Evolutionary conservation across 2,797 vertebrate genomes (phyloP), one percentile per base, ranked within the genome.

Genomic region (Odontamblyopus rebecca): DNA sequence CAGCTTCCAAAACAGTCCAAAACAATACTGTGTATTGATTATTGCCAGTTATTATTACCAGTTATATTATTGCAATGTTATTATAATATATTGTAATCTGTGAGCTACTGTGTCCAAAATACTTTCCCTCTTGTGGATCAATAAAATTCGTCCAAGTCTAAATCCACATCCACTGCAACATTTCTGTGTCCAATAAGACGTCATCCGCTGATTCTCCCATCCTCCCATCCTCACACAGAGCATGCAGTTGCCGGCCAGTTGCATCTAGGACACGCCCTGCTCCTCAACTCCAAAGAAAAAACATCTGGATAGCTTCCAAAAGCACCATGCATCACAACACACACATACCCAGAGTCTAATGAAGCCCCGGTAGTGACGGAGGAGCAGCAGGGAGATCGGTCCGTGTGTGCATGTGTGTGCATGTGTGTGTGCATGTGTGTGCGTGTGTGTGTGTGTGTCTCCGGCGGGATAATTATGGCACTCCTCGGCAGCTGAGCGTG

Each of bases 401-500:
- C 61, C 38, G 82, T 76, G 70, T 60, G 80, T 62, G 12, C 74
- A 85, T 79, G 82, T 67, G 78, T 84, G 70, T 60, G 80, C 60
- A 9, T 75, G 85, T 79, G 83, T 67, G 79, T 84, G 83, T 67
- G 78, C 83, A 69, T 60, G 80, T 62, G 12, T 74, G 86, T 79
- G 83, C 66, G 78, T 84, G 56, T 73, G 70, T 53, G 80, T 57
- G 12, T 75, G 86, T 79, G 81, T 83, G 88, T 93, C 96, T 95
- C 96, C 93, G 92, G 95, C 94, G 96, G 96, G 96, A 98, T 98
- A 98, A 98, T 99, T 98, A 98, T 93, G 96, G 94, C 91, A 95
- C 96, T 98, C 95, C 96, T 96, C 96, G 91, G 91, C 97, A 99
- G 97, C 97, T 98, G 97, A 98, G 96, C 95, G 95, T 97, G 96